A percentile compares a stretch with the other conserved stretches of the same genome.
Evolutionary conservation across 2,797 vertebrate genomes (phyloP).

Genomic region (Potorous gilbertii): DNA sequence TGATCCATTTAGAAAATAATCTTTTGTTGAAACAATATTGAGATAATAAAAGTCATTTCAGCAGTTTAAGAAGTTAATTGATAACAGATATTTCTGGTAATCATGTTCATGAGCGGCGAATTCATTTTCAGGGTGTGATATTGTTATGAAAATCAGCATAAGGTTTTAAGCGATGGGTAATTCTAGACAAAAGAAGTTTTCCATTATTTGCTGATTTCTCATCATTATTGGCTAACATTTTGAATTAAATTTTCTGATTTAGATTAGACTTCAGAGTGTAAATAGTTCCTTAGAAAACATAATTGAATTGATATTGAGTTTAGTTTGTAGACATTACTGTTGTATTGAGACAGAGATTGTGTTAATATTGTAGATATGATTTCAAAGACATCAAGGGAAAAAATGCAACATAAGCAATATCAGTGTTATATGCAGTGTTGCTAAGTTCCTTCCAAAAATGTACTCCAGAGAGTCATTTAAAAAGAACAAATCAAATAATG

Average conservation of each 20-base stretch:
- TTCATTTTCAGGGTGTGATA: constrained; percentile 76
- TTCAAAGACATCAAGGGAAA: constrained; percentile 62
- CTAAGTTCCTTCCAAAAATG: constrained; percentile 45
- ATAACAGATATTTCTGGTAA: constrained; percentile 80
- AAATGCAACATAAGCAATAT: constrained; percentile 54
- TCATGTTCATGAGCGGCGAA: constrained; percentile 76
- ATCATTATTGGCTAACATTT: constrained; percentile 69
- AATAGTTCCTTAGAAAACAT: constrained; percentile 71
- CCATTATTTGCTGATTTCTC: constrained; percentile 75
- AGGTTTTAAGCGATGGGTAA: constrained; percentile 75
- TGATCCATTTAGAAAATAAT: constrained; percentile 75
- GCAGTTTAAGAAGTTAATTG: constrained; percentile 80
- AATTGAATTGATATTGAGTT: constrained; percentile 72
- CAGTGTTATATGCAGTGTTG: constrained; percentile 32
- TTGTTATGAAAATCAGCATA: constrained; percentile 79
- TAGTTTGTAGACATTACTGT: constrained; percentile 58
- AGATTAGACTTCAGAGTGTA: constrained; percentile 65
- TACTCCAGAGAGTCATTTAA: constrained; percentile 60
- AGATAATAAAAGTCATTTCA: constrained; percentile 80
- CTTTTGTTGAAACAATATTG: constrained; percentile 74
- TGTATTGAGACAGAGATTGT: constrained; percentile 53
- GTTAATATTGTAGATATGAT: constrained; percentile 65
- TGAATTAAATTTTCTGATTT: constrained; percentile 77
- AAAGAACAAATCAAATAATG: constrained; percentile 64
- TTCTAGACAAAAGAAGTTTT: constrained; percentile 79